Evolutionary conservation across 2,113 vertebrate genomes (phyloP).

Genomic region (Neolamprologus caudopunctatus): DNA sequence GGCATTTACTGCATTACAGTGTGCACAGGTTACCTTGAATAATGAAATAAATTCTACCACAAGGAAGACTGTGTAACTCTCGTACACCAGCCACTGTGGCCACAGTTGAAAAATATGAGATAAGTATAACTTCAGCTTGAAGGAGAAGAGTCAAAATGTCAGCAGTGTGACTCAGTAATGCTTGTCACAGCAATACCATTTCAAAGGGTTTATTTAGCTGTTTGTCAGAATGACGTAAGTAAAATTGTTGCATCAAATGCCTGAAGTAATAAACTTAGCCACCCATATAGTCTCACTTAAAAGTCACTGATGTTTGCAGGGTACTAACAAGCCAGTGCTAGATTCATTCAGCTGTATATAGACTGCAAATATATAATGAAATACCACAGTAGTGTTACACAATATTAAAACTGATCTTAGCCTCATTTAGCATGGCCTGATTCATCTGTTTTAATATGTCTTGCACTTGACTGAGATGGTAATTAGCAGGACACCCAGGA

Average conservation of each 20-base stretch:
- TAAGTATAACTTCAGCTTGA: background rate
- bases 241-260: background rate
- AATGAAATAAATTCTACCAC: background rate
- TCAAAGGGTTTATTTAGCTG: background rate
- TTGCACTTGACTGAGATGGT: background rate
- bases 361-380: background rate
- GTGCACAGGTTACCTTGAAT: background rate
- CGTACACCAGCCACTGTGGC: background rate
- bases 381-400: background rate
- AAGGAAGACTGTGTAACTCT: background rate
- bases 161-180: background rate
- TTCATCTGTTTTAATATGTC: background rate
- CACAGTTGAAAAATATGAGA: background rate
- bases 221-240: background rate
- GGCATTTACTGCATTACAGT: background rate
- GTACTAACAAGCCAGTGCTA: background rate
- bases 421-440: background rate
- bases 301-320: background rate
- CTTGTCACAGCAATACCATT: background rate
- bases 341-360: background rate
- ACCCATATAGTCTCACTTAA: background rate
- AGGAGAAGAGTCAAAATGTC: background rate
- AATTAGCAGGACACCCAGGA: constrained; percentile 46
- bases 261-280: background rate
- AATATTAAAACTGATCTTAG: background rate